Percentiles rank a stretch among this genome's conserved stretches.
Evolutionary conservation across 2,113 vertebrate species (phyloP).

Genomic region (Spilogale gracilis): DNA sequence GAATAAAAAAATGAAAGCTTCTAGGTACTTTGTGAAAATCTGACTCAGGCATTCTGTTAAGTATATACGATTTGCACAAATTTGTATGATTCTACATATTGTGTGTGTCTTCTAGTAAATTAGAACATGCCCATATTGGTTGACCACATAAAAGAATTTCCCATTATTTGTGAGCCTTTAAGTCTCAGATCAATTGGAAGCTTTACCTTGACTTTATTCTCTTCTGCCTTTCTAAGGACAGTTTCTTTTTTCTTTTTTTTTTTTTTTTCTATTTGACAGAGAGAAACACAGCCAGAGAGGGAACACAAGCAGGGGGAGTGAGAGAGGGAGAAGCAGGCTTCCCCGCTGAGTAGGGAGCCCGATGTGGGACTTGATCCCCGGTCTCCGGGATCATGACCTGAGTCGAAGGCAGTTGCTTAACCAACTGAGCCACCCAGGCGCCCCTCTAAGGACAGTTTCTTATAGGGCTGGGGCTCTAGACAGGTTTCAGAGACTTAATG

Average conservation of each 20-base stretch:
- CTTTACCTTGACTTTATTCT: not conserved
- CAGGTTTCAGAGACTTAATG: not conserved
- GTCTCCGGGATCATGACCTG: no score
- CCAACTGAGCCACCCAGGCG: no score
- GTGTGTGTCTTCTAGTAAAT: not conserved
- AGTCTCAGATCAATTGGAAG: not conserved
- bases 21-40: not conserved
- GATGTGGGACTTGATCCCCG: no score
- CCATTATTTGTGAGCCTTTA: not conserved
- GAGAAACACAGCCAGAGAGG: no score
- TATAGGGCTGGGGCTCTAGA: not conserved
- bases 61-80: not conserved
- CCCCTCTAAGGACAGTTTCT: not conserved
- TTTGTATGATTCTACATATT: not conserved
- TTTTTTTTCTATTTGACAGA: no score
- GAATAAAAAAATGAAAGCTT: conserved; percentile 51
- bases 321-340: no score
- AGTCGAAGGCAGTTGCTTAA: no score
- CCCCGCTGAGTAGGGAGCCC: no score
- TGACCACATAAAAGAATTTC: not conserved
- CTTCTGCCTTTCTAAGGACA: not conserved
- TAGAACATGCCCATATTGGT: not conserved
- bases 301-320: no score
- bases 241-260: not conserved
- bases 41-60: not conserved